Evolutionary conservation across 2,888 invertebrate species (phyloP).

Genomic region (Lasioglossum morio): DNA sequence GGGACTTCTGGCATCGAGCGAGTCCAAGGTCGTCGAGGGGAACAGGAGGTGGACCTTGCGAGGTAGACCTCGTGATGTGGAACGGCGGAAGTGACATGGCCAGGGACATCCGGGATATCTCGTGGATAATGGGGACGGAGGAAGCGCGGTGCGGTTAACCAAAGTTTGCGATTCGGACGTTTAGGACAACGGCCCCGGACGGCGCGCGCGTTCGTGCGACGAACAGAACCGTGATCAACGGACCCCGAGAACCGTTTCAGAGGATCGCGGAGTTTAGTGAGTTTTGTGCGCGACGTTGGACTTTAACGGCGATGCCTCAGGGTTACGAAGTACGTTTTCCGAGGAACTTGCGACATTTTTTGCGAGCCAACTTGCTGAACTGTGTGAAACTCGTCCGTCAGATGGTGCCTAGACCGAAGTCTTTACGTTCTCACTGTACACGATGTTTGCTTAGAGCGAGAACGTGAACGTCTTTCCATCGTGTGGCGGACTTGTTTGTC

Average conservation of each 20-base stretch:
- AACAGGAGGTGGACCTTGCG: background rate
- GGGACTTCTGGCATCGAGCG: background rate
- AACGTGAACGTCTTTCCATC: background rate
- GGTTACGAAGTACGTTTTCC: background rate
- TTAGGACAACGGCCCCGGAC: conserved; percentile 29
- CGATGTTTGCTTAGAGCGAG: background rate
- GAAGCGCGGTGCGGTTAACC: conserved; percentile 76
- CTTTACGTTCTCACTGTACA: background rate
- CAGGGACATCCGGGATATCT: conserved; percentile 66
- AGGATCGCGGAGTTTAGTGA: background rate
- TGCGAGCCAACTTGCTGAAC: background rate
- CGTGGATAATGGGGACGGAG: conserved; percentile 66
- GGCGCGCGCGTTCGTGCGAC: background rate
- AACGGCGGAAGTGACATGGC: conserved; percentile 67
- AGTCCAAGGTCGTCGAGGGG: background rate
- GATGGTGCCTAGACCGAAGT: background rate
- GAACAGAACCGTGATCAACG: background rate
- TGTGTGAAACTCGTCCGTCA: too few relatives aligned
- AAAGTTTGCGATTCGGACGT: conserved; percentile 65
- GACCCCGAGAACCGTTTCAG: background rate
- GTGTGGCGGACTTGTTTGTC: background rate
- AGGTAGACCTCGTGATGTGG: conserved; percentile 58
- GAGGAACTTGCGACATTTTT: background rate
- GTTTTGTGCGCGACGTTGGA: background rate
- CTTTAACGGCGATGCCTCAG: background rate